Percentiles rank a stretch among this genome's conserved stretches.
Conservation (phyloP, 37 sponge, comb jelly and placozoan species). For the Halisarca cf. caerulea region DNA sequence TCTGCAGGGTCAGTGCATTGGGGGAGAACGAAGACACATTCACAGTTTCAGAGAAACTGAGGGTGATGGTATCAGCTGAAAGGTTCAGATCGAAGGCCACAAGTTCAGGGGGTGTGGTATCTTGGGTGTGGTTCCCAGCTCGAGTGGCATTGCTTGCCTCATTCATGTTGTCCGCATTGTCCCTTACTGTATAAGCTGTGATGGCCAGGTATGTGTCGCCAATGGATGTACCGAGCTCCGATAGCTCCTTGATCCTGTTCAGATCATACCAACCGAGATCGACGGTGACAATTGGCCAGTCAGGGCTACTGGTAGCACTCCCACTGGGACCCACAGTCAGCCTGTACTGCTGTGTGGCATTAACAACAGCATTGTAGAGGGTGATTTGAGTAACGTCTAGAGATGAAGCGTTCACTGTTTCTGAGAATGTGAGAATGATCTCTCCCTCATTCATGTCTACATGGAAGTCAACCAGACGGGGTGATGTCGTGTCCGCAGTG, state of each 20-base stretch:
- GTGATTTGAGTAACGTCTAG: slow-evolving; percentile 74
- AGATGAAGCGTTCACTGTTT: slow-evolving; percentile 74
- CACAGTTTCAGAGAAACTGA: slow-evolving; percentile 82
- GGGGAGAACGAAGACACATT: slow-evolving; percentile 61
- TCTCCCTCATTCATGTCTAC: slow-evolving; percentile 75
- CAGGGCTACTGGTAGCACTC: slow-evolving; percentile 48
- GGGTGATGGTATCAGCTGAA: slow-evolving; percentile 63
- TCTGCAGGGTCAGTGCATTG: slow-evolving; percentile 50
- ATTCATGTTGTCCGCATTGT: slow-evolving; percentile 64
- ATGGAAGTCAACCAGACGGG: slow-evolving; percentile 58
- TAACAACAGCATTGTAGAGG: slow-evolving; percentile 32
- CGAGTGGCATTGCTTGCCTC: slow-evolving; percentile 43
- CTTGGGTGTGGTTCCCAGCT: slow-evolving; percentile 60
- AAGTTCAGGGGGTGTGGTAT: slow-evolving; percentile 74
- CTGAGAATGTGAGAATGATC: slow-evolving; percentile 71
- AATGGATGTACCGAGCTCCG: slow-evolving; percentile 52
- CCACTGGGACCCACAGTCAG: slow-evolving; percentile 21
- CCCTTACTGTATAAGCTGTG: slow-evolving; percentile 45
- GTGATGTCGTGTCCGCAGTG: slow-evolving; percentile 55
- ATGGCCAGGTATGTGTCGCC: slow-evolving; percentile 65
- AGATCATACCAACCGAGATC: slow-evolving; percentile 67
- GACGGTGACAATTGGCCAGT: slow-evolving; percentile 72
- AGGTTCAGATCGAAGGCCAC: slow-evolving; percentile 70
- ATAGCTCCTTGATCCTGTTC: slow-evolving; percentile 67
- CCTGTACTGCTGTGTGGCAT: slow-evolving; percentile 36